Evolutionary conservation across 2,113 vertebrate genomes (phyloP).

Genomic region (Crotalus viridis): DNA sequence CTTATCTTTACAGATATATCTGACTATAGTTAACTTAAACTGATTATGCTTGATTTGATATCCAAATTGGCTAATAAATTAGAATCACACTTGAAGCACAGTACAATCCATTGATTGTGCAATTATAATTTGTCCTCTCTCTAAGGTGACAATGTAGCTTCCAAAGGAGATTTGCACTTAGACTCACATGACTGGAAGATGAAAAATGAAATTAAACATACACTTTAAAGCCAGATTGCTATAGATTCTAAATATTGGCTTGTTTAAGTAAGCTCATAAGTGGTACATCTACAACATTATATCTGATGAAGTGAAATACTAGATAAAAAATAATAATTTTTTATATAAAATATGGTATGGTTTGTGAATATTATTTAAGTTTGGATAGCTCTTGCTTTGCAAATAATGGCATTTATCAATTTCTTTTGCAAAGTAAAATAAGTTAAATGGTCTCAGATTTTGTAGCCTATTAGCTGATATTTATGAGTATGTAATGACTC

Average conservation of each 20-base stretch:
- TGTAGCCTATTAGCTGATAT: slow-evolving; percentile 23
- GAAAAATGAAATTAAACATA: background rate
- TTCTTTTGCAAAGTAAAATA: background rate
- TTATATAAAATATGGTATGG: background rate
- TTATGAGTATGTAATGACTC: background rate
- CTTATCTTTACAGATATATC: background rate
- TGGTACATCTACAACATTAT: background rate
- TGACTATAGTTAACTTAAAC: background rate
- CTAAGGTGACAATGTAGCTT: background rate
- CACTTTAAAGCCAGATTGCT: background rate
- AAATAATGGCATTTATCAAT: background rate
- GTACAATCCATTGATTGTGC: background rate
- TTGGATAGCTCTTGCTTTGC: background rate
- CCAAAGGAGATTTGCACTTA: background rate
- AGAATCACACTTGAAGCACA: background rate
- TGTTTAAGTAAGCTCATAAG: background rate
- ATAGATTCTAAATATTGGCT: background rate
- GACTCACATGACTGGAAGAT: background rate
- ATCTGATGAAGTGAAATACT: background rate
- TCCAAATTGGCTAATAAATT: background rate
- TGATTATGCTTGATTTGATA: background rate
- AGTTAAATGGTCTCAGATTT: slow-evolving; percentile 11
- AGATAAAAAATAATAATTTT: too few species aligned
- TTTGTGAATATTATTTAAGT: background rate
- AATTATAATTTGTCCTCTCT: background rate